Base-by-base conservation (phyloP, 2,888 invertebrate species). In the Beris morrisii region DNA sequence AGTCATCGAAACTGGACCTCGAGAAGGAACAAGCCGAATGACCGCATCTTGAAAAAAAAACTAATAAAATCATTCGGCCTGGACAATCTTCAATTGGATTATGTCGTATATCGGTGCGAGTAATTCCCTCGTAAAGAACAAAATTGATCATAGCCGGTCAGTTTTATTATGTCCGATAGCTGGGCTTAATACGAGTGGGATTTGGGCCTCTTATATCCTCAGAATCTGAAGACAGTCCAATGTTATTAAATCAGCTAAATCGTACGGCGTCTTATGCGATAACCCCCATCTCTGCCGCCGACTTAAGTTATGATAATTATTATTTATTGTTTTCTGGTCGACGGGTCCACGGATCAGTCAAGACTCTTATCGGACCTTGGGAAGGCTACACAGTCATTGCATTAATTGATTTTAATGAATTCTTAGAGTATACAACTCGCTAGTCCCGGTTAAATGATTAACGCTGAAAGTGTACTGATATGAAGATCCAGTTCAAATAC, bases 401-500 rank as follows among this genome's bases (percentile, higher is more conserved):
- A 61, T 67, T 67, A 69, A 69, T 69, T 69, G 67, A 69, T 69
- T 69, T 66, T 67, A 69, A 69, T 69, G 69, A 66, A 66, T 64
- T 68, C 64, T 65, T 64, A 5, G 44, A 54, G 52, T 22, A 22
- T 52, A 30, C 53, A 52, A 63, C 61, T 44, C 48, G 11, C 57
- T 52, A 38, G 7, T 38, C 38, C 38, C 38, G 38, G 5, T 38
- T 38, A 38, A 38, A 38, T 38, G 9, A 38, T 38, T 9, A 38
- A 38, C 38, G 55, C 65, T 57, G 56, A 38, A 48, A 52, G 32
- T 31, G 50, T 57, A 31, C 64, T 64, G 54, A 56, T 22, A 22
- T 22, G 22, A 22, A 22, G 2, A 53, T n/a, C 63, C 53, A 31
- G 44, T 9, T 13, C 54, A 45, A 31, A 54, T 45, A 28, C 45